These are phyloP conservation scores for Amblyteles armatorius DNA, from an alignment of 2,888 invertebrate genomes.

Conservation along the genomic window DNA sequence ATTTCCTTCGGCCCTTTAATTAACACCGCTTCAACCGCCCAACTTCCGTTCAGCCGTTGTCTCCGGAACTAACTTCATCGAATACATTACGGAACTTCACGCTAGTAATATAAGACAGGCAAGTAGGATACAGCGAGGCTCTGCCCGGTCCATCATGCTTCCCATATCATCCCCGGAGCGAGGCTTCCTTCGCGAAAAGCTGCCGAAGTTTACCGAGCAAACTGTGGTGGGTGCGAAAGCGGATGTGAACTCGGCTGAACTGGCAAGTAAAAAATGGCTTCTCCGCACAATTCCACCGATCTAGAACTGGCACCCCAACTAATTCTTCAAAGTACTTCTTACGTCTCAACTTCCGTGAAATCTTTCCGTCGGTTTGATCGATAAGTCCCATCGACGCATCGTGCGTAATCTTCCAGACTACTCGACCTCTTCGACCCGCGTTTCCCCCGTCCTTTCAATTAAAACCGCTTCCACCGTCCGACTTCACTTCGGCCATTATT, in stretches of 20 bases:
- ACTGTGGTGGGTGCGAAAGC: background rate
- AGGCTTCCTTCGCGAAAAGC: constrained; percentile 73
- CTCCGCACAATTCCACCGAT: too few relatives aligned
- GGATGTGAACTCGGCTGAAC: too few relatives aligned
- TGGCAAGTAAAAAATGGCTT: background rate
- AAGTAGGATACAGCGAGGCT: background rate
- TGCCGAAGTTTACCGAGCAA: constrained; percentile 67
- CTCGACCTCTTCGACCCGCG: background rate
- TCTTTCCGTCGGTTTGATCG: too few relatives aligned
- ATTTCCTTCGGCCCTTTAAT: background rate
- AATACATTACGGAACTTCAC: constrained; percentile 21
- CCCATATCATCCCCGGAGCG: constrained; percentile 78
- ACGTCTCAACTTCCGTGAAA: too few relatives aligned
- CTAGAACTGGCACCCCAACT: too few relatives aligned
- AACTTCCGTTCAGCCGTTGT: background rate
- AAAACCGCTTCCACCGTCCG: background rate
- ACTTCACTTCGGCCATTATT: background rate
- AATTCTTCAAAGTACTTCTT: too few relatives aligned
- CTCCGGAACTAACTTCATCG: background rate
- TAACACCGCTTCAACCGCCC: too few relatives aligned
- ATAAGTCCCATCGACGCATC: too few relatives aligned
- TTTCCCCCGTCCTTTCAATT: background rate
- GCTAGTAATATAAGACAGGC: constrained; percentile 9
- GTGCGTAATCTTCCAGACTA: background rate
- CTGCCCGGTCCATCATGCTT: constrained; percentile 78